Evolutionary conservation across 2,797 vertebrate genomes (phyloP).

Genomic region (Lithobates sylvaticus): DNA sequence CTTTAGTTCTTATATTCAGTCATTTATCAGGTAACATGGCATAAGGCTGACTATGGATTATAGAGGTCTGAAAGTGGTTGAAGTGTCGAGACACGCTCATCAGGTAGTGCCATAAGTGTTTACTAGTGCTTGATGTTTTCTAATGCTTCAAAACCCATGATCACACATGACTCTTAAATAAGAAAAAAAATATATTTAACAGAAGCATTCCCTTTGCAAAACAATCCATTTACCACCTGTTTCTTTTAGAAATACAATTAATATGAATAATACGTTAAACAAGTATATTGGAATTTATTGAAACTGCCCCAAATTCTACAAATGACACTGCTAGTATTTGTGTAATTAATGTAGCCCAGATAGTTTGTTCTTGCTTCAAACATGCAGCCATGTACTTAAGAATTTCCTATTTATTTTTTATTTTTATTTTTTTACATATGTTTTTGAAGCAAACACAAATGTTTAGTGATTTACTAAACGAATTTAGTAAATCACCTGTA

Average conservation of each 20-base stretch:
- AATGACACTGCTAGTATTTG: background rate
- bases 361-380: background rate
- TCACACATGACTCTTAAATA: background rate
- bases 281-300: background rate
- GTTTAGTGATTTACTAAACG: no score
- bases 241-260: background rate
- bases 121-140: background rate
- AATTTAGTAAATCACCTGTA: background rate
- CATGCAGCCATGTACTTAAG: background rate
- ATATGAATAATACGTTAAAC: background rate
- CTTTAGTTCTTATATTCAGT: background rate
- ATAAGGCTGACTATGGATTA: background rate
- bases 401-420: background rate
- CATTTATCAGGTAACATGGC: background rate
- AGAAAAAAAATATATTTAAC: background rate
- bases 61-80: background rate
- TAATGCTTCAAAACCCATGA: conserved; percentile 34
- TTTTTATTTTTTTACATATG: background rate
- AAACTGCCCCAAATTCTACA: background rate
- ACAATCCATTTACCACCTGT: conserved; percentile 17
- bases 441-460: background rate
- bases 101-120: background rate
- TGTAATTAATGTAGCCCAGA: background rate
- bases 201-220: conserved; percentile 48
- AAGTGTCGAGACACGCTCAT: background rate